phyloP scores from a whole-genome alignment of 2,113 vertebrate species.

The Microcebus griseorufus region DNA sequence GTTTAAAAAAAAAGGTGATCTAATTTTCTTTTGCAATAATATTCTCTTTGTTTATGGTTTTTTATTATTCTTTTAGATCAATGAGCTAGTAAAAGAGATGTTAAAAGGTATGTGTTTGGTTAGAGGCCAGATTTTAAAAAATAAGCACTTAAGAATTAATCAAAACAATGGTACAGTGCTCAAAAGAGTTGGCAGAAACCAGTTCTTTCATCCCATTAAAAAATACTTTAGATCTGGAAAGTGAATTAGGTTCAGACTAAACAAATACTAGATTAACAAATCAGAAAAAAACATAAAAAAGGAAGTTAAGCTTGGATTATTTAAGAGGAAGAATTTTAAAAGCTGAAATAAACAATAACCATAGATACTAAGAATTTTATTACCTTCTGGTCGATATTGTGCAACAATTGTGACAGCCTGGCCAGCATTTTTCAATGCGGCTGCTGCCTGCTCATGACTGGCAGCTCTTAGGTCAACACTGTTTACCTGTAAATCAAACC shows the following conservation, averaged over 20 bases:
- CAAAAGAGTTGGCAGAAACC: background rate
- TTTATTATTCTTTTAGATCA: slow-evolving; percentile 30
- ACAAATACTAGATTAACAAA: slow-evolving; percentile 31
- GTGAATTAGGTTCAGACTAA: background rate
- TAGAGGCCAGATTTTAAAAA: slow-evolving; percentile 41
- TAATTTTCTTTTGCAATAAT: slow-evolving; percentile 20
- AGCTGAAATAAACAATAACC: slow-evolving; percentile 13
- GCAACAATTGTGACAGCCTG: slow-evolving; percentile 96
- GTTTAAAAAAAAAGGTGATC: background rate
- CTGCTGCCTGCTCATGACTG: slow-evolving; percentile 97
- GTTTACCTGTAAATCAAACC: slow-evolving; percentile 90
- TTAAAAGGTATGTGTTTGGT: background rate
- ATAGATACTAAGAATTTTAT: slow-evolving; percentile 67
- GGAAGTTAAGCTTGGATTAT: background rate
- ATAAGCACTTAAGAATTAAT: slow-evolving; percentile 49
- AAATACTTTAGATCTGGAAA: slow-evolving; percentile 10
- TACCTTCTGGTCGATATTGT: slow-evolving; percentile 98
- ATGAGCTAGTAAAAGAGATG: background rate
- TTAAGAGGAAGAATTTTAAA: slow-evolving; percentile 23
- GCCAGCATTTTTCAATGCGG: slow-evolving; percentile 96
- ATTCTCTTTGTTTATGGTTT: slow-evolving; percentile 3
- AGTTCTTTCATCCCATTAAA: background rate
- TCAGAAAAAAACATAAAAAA: slow-evolving; percentile 13
- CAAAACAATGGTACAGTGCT: slow-evolving; percentile 26
- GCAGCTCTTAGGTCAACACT: slow-evolving; percentile 94